A percentile compares a stretch with the other conserved stretches of the same genome.
Conservation (phyloP, 1,140 invertebrate species). For the Pseudomyrmex sp. region DNA sequence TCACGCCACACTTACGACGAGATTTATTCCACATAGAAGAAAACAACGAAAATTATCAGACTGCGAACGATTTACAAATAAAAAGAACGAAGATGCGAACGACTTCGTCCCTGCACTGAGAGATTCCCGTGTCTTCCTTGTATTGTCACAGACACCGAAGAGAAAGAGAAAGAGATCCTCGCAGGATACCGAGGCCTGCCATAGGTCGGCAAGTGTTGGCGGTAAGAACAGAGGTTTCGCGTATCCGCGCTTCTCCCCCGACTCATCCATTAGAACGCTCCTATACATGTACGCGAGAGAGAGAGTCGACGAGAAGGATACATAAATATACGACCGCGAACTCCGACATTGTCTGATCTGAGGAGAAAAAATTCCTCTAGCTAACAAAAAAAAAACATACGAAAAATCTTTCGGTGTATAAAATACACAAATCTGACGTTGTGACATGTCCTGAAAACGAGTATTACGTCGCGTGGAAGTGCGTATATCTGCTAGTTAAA, state of each 20-base stretch:
- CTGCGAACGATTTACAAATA: not conserved
- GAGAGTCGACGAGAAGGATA: constrained; percentile 77
- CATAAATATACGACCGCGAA: constrained; percentile 83
- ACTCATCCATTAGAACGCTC: constrained; percentile 82
- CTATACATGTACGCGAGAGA: constrained; percentile 66
- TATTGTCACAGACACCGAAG: constrained; percentile 30
- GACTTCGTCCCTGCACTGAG: constrained; percentile 13
- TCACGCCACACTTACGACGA: not conserved
- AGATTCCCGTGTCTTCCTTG: not conserved
- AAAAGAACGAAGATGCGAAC: not conserved
- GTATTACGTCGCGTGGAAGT: constrained; percentile 28
- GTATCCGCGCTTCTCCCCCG: constrained; percentile 75
- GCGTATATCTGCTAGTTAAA: not conserved
- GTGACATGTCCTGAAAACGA: constrained; percentile 32
- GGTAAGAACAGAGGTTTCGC: constrained; percentile 83
- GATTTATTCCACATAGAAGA: not conserved
- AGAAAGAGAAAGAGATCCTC: constrained; percentile 50
- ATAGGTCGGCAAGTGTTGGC: constrained; percentile 68
- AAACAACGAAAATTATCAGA: not conserved
- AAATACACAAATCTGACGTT: constrained; percentile 47
- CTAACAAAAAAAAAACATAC: constrained; percentile 71
- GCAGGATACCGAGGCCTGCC: constrained; percentile 53
- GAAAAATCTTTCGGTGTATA: constrained; percentile 70
- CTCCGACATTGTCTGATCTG: constrained; percentile 79
- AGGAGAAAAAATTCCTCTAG: constrained; percentile 76